Base-by-base conservation (phyloP, 30 jellyfish, hydroid and myxozoan species). In the Pelagia noctiluca region DNA sequence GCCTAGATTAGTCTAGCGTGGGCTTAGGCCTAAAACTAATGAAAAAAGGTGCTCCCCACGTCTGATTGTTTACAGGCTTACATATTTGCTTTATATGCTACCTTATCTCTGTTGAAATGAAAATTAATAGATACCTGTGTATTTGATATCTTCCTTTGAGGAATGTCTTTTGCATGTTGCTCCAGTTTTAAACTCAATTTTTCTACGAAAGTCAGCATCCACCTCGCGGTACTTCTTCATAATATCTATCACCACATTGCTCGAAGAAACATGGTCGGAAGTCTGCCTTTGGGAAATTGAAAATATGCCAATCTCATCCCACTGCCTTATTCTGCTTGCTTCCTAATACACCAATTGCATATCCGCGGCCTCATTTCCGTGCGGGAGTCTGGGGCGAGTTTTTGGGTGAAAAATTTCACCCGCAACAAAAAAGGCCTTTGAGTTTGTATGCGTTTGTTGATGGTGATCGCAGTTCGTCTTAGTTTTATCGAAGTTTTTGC, bases 221-320 rank as follows among this genome's bases (percentile, higher is more conserved):
- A 57, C 72, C 34, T 21, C 72, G 8, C 72, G 72, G 72, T 19
- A 57, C 34, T 57, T 57, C 72, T 57, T 57, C 33, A 57, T 4
- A 26, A 57, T 26, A 19, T 21, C 72, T 19, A 57, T 57, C 33
- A 57, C 72, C 29, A 24, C 72, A 21, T 19, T 21, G 29, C 34
- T 57, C 72, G 23, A 57, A 21, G 72, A 21, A 26, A 57, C 72
- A 26, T 57, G 21, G 72, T 57, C 72, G 8, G 29, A 12, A 26
- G 29, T 57, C 72, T 57, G 29, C 33, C 72, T 21, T 57, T 57
- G n/a, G n/a, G 33, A 26, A 26, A 57, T 57, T 26, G 23, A 8
- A 57, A 57, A 57, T 26, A 57, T 19, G 72, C 72, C 72, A 57
- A 57, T 26, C 23, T 24, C 72, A 57, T 57, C 72, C 33, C 34